Evolutionary conservation across 2,888 invertebrate genomes (phyloP), one percentile per base, ranked within the genome.

Genomic region (Eupithecia subfuscata): DNA sequence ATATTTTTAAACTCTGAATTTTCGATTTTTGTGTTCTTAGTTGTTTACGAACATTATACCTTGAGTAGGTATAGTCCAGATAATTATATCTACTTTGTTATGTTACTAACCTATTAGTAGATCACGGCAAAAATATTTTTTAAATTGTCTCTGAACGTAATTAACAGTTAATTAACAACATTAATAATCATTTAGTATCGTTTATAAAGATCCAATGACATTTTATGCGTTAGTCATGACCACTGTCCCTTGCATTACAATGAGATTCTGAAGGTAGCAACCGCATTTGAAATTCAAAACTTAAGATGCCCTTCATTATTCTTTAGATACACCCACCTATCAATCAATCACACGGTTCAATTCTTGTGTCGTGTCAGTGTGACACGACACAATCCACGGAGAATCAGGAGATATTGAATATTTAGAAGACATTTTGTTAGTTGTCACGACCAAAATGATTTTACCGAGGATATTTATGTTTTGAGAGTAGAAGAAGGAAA

Each of bases 171-270:
- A 34, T 18, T 3, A 34, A 64, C 16, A 64, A 9, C 30, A 34
- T 34, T 18, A 34, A 64, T 18, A 22, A 37, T 30, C n/a, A 67
- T 67, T 37, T 3, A 67, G 9, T 67, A 67, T 40, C 65, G n/a
- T 8, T 9, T 34, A 9, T n/a, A 67, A 40, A 40, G 65, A 37
- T 67, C 37, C 65, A 67, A 67, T 67, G 5, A 67, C 65, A 67
- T 63, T 70, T n/a, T 71, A 71, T 71, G 11, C 34, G 60, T 30
- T 30, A 63, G 65, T 67, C 30, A 65, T 52, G 71, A 11, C 16
- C 14, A 30, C 40, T 30, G 64, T 18, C 52, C 63, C 64, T 71
- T 71, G 63, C 43, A 43, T 71, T 63, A 25, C 34, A 71, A 45
- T 64, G 64, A 40, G 64, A 18, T 64, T 52, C 22, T 56, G n/a